These are phyloP conservation scores for Oligia latruncula DNA, from an alignment of 2,888 invertebrate genomes.

Conservation along the genomic window DNA sequence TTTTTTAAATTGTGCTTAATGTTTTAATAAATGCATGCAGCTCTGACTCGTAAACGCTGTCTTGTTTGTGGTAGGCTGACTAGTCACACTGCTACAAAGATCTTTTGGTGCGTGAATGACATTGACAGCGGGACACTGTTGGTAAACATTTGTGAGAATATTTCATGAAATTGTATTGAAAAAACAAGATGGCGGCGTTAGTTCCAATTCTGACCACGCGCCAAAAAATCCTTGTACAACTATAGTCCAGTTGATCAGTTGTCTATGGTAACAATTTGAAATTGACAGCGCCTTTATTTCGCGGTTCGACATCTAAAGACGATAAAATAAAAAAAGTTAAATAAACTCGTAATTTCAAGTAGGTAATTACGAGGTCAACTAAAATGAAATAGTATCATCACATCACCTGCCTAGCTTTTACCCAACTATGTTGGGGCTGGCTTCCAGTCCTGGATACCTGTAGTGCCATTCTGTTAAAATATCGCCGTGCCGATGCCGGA, in stretches of 20 bases:
- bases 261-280: neutral
- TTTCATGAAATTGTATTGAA: neutral
- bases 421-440: neutral
- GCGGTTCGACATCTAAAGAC: neutral
- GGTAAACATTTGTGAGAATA: neutral
- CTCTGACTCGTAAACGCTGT: slow-evolving; percentile 20
- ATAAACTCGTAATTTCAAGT: neutral
- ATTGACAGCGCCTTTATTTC: neutral
- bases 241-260: neutral
- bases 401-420: no score
- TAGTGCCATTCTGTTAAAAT: neutral
- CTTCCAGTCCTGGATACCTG: neutral
- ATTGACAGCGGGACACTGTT: neutral
- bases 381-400: no score
- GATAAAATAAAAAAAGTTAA: neutral
- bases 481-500: neutral
- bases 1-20: neutral
- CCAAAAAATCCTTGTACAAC: neutral
- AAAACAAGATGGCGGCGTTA: neutral
- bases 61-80: slow-evolving; percentile 26
- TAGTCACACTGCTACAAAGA: neutral
- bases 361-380: neutral
- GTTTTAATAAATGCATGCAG: neutral
- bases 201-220: neutral
- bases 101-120: neutral